Base-by-base conservation (phyloP, 2,797 vertebrate species). In the Myotis vivesi region DNA sequence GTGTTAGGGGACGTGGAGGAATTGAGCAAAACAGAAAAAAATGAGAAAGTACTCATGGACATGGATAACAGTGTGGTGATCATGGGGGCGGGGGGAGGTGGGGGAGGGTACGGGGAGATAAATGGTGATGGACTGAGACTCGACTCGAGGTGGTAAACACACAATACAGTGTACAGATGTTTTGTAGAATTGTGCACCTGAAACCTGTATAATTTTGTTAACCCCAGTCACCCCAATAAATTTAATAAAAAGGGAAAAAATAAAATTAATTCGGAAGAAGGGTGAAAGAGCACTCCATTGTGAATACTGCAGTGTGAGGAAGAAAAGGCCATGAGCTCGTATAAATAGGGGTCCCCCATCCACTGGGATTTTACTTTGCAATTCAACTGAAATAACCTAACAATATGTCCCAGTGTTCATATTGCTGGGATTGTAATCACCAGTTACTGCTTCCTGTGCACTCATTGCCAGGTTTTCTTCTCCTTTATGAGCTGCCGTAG, bases 401-500 rank as follows among this genome's bases (percentile, higher is more conserved):
- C 71, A 94, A 36, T 95, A 96, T 96, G 97, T 96, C 97, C 94
- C 95, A 76, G 76, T 83, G 96, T 97, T 96, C 97, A 28, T 91
- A 95, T 80, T 75, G 69, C 66, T 25, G 59, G 88, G 57, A 96
- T 96, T 75, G 69, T 93, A 93, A 96, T 87, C 83, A 41, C 96
- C 97, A 95, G 51, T 97, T 96, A 96, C 95, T 95, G 96, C 90
- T 96, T 96, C 97, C 92, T 97, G 76, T 68, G 49, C 53, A 59
- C 28, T 95, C 84, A 89, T 71, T 92, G 97, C 95, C 94, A 95
- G 59, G 85, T 96, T 97, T 98, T 97, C 92, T 96, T 95, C 95
- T 97, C 88, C 59, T 62, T 62, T 73, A 36, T 93, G 94, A 98
- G 96, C 92, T 92, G 71, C 96, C 97, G 97, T 91, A 79, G 96